These are phyloP conservation scores for Sanderia malayensis DNA, from an alignment of 30 jellyfish, hydroid and myxozoan species.

Conservation along the genomic window DNA sequence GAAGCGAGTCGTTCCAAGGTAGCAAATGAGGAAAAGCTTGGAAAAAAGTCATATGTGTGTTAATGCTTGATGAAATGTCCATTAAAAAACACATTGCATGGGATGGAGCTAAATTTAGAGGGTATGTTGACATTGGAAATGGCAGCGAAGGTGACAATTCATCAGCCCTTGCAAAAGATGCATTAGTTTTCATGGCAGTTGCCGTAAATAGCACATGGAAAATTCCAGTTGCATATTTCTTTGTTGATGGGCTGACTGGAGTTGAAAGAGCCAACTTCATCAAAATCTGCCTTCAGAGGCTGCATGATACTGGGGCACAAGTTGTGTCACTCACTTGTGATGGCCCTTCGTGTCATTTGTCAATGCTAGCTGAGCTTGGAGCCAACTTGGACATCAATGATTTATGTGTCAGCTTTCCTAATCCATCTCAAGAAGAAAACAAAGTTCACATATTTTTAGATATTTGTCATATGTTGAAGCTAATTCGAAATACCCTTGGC, in stretches of 20 bases:
- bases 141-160: constrained; percentile 9
- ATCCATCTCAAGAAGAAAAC: constrained; percentile 25
- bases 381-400: constrained; percentile 3
- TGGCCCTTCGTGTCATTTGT: too few species aligned
- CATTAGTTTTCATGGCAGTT: constrained; percentile 27
- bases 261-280: too few species aligned
- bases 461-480: too few species aligned
- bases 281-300: too few species aligned
- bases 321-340: constrained; percentile 27
- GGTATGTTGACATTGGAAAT: too few species aligned
- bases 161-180: constrained; percentile 7
- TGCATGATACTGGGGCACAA: constrained; percentile 13
- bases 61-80: constrained; percentile 58
- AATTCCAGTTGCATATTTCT: constrained; percentile 24
- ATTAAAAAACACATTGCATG: constrained; percentile 45
- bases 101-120: constrained; percentile 30
- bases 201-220: constrained; percentile 21
- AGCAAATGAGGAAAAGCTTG: too few species aligned
- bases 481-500: too few species aligned
- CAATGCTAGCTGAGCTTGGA: too few species aligned
- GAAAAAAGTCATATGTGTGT: constrained; percentile 18
- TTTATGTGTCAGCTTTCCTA: background rate
- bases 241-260: constrained; percentile 31
- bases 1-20: too few species aligned
- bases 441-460: constrained; percentile 40